Evolutionary conservation across 2,113 vertebrate species (phyloP).

Genomic region (Numida meleagris): DNA sequence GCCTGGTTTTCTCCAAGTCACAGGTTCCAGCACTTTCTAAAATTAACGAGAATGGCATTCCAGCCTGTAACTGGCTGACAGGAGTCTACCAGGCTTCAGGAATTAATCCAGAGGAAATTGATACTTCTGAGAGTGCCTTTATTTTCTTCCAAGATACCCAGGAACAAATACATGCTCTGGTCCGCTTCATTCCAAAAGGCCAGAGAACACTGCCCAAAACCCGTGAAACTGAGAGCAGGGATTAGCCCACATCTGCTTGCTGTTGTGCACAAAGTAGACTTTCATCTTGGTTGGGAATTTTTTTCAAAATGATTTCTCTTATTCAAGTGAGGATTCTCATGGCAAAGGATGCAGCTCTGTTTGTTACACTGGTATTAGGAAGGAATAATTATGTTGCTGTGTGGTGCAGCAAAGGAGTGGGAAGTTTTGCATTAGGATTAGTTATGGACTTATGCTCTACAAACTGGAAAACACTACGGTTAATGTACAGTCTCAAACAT

Average conservation of each 20-base stretch:
- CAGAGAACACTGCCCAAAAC: conserved; percentile 4
- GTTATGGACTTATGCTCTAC: not conserved
- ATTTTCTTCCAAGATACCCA: conserved; percentile 50
- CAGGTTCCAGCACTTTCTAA: conserved; percentile 12
- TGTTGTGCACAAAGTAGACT: conserved; percentile 20
- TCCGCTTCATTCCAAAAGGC: conserved; percentile 9
- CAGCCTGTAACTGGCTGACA: conserved; percentile 22
- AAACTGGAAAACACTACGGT: not conserved
- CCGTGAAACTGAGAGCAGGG: conserved; percentile 17
- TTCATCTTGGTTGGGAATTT: not conserved
- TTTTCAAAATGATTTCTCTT: not conserved
- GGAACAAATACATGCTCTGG: not conserved
- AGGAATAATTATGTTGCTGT: not conserved
- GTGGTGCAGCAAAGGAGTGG: not conserved
- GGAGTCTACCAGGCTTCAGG: conserved; percentile 26
- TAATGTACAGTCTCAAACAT: not conserved
- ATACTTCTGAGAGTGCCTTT: conserved; percentile 39
- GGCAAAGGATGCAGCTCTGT: not conserved
- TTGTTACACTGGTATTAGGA: not conserved
- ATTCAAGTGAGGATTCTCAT: not conserved
- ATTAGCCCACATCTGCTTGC: conserved; percentile 19
- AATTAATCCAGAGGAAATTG: conserved; percentile 49
- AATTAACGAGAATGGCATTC: conserved; percentile 35
- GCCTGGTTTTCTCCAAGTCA: not conserved
- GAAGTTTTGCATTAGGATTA: not conserved